phyloP scores from a whole-genome alignment of 1,140 invertebrate genomes.

The Lerema accius region DNA sequence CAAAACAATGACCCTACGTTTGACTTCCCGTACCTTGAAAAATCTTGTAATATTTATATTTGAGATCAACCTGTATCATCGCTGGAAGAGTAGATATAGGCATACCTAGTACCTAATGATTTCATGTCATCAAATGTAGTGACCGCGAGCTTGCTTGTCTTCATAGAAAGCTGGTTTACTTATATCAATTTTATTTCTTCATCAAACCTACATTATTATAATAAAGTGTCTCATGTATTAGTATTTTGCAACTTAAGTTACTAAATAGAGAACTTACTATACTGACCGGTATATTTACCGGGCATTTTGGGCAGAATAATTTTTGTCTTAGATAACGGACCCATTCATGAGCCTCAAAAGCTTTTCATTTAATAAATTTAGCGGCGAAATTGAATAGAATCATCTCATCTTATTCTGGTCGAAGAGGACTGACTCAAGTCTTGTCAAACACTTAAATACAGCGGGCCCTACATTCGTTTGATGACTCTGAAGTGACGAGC shows the following conservation, averaged over 20 bases:
- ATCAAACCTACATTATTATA: slow-evolving; percentile 1
- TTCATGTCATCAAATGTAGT: slow-evolving; percentile 28
- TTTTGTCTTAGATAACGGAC: too few relatives aligned
- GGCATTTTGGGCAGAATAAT: too few relatives aligned
- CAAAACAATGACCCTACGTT: too few relatives aligned
- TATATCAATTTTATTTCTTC: slow-evolving; percentile 26
- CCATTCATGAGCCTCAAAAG: too few relatives aligned
- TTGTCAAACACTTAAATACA: slow-evolving; percentile 10
- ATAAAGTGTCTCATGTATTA: slow-evolving; percentile 5
- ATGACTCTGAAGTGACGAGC: slow-evolving; percentile 46
- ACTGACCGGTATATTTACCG: too few relatives aligned
- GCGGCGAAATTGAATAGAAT: too few relatives aligned
- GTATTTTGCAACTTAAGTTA: slow-evolving; percentile 9
- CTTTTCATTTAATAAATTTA: too few relatives aligned
- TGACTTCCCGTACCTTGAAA: too few relatives aligned
- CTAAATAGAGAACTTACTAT: too few relatives aligned
- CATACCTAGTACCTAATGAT: slow-evolving; percentile 3
- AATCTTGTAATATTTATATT: too few relatives aligned
- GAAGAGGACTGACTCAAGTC: too few relatives aligned
- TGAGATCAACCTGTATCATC: slow-evolving; percentile 7
- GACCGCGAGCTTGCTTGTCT: slow-evolving; percentile 29
- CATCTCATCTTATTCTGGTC: too few relatives aligned
- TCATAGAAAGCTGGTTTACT: slow-evolving; percentile 25
- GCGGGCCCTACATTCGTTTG: slow-evolving; percentile 13
- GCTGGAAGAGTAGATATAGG: not conserved